Conservation (phyloP, 2,888 invertebrate species). For the Sarcophaga variegata region DNA sequence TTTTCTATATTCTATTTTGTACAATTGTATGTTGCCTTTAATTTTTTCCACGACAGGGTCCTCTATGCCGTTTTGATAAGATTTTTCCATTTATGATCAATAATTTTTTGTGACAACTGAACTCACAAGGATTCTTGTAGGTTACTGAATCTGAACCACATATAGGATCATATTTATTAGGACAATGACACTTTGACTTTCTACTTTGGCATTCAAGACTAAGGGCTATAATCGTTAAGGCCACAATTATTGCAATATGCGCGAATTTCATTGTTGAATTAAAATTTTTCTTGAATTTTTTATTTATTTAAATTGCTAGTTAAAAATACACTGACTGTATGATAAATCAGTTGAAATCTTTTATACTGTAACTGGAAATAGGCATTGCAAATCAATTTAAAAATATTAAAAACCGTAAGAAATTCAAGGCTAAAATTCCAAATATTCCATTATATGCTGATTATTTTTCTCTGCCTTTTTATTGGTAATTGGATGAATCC, state of each 20-base stretch:
- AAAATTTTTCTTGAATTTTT: not conserved
- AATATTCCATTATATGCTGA: too few relatives aligned
- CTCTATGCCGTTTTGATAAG: conserved; percentile 72
- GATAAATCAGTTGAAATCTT: conserved; percentile 29
- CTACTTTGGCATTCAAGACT: conserved; percentile 51
- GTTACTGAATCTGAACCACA: conserved; percentile 75
- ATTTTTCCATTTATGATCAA: conserved; percentile 74
- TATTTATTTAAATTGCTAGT: conserved; percentile 63
- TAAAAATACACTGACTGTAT: conserved; percentile 58
- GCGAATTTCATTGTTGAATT: conserved; percentile 72
- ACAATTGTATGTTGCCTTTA: too few relatives aligned
- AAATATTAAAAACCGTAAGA: too few relatives aligned
- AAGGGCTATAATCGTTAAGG: conserved; percentile 71
- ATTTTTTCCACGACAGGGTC: conserved; percentile 72
- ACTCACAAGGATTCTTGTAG: conserved; percentile 76
- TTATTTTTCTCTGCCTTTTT: too few relatives aligned
- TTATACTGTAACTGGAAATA: not conserved
- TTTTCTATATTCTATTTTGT: too few relatives aligned
- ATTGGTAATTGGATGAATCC: too few relatives aligned
- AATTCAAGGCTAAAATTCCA: too few relatives aligned
- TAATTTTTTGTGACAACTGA: conserved; percentile 73
- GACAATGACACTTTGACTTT: conserved; percentile 74
- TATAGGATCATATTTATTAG: conserved; percentile 76
- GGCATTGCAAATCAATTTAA: too few relatives aligned
- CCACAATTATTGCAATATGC: conserved; percentile 62